A percentile compares a stretch with the other conserved stretches of the same genome.
phyloP scores from a whole-genome alignment of 2,113 vertebrate genomes.

The Anoplopoma fimbria region DNA sequence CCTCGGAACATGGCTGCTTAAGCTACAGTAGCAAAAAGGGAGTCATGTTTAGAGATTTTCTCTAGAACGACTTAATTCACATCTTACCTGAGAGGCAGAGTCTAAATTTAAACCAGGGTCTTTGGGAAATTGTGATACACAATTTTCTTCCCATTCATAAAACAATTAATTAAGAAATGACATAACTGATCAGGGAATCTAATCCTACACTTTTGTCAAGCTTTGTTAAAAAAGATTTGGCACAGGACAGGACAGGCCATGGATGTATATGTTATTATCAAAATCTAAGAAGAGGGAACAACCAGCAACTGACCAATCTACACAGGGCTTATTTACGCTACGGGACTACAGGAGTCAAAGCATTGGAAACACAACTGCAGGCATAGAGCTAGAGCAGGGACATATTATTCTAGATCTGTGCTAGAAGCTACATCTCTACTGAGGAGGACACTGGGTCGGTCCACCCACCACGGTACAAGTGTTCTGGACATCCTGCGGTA shows the following conservation, averaged over 20 bases:
- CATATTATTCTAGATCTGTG: background rate
- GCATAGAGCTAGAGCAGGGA: conserved; percentile 29
- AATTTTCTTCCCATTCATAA: background rate
- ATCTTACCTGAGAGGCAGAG: background rate
- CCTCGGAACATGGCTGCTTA: background rate
- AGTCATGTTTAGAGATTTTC: background rate
- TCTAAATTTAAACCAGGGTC: background rate
- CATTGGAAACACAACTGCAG: conserved; percentile 2
- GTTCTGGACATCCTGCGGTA: conserved; percentile 80
- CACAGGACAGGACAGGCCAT: background rate
- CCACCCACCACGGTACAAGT: conserved; percentile 82
- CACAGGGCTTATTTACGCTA: conserved; percentile 20
- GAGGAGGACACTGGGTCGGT: conserved; percentile 56
- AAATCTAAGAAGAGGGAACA: conserved; percentile 10
- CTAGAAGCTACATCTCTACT: conserved; percentile 55
- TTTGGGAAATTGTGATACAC: background rate
- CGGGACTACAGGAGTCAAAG: conserved; percentile 33
- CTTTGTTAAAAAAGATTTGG: background rate
- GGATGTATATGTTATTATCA: background rate
- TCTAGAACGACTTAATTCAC: background rate
- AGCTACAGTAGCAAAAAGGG: background rate
- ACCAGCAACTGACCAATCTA: conserved; percentile 27
- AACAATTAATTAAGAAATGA: background rate
- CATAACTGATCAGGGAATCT: background rate
- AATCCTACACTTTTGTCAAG: background rate